Evolutionary conservation across 2,888 invertebrate species (phyloP).

Genomic region (Drosophila fulvimacula): DNA sequence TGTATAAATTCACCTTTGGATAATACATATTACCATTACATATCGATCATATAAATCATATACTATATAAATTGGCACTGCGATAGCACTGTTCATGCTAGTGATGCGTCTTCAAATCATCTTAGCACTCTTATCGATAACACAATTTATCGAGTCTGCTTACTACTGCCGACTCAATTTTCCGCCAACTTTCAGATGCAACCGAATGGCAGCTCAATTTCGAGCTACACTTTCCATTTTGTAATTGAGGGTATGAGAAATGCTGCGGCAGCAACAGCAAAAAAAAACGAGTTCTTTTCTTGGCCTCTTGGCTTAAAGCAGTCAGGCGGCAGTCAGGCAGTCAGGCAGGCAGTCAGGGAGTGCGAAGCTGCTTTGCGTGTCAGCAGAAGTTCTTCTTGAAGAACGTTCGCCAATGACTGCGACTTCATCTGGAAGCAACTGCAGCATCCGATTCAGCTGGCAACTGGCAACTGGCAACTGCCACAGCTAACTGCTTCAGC

Average conservation of each 20-base stretch:
- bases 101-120: neutral
- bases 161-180: neutral
- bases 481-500: neutral
- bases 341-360: conserved; percentile 3
- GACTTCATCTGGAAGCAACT: conserved; percentile 1
- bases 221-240: conserved; percentile 37
- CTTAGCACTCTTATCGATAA: neutral
- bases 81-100: too few species aligned
- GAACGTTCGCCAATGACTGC: conserved; percentile 9
- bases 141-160: neutral
- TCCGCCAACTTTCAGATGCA: neutral
- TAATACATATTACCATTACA: too few species aligned
- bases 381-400: conserved; percentile 41
- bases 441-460: conserved; percentile 20
- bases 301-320: conserved; percentile 46
- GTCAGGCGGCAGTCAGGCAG: conserved; percentile 5
- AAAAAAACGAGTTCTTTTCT: conserved; percentile 39
- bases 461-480: conserved; percentile 10
- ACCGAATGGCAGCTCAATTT: neutral
- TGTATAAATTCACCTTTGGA: too few species aligned
- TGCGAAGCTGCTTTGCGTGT: conserved; percentile 58
- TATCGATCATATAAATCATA: too few species aligned
- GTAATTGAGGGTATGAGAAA: conserved; percentile 37
- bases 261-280: conserved; percentile 6
- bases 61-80: too few species aligned